These are phyloP conservation scores for Anas platyrhynchos DNA, from an alignment of 2,113 vertebrate species.

Conservation along the genomic window DNA sequence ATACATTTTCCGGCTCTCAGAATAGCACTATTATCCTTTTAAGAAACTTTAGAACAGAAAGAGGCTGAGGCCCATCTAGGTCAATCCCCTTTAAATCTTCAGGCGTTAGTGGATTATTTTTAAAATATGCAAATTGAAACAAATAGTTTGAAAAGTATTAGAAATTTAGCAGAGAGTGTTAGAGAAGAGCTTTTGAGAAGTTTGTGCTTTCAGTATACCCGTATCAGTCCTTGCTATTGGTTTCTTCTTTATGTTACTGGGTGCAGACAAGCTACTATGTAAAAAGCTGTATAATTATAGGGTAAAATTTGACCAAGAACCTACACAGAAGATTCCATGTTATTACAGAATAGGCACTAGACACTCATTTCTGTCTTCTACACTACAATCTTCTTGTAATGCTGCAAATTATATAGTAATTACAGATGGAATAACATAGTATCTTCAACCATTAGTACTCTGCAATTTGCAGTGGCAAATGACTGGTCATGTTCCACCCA, in stretches of 20 bases:
- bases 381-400: constrained; percentile 45
- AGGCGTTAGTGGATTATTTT: constrained; percentile 34
- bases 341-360: constrained; percentile 31
- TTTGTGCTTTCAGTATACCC: neutral
- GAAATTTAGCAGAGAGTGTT: neutral
- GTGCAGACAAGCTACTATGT: constrained; percentile 12
- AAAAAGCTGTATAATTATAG: constrained; percentile 46
- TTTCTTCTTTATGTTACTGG: constrained; percentile 14
- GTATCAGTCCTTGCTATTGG: neutral
- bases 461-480: neutral
- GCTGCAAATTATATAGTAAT: constrained; percentile 55
- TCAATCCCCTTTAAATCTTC: constrained; percentile 38
- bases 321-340: constrained; percentile 34
- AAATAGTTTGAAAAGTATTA: constrained; percentile 17
- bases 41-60: constrained; percentile 50
- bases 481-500: neutral
- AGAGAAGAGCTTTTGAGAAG: neutral
- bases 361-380: constrained; percentile 46
- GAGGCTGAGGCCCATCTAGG: constrained; percentile 10
- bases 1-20: constrained; percentile 18
- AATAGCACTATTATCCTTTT: constrained; percentile 46
- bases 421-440: constrained; percentile 1
- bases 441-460: neutral
- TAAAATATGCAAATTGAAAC: constrained; percentile 35
- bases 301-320: constrained; percentile 63